phyloP scores from a whole-genome alignment of 2,797 vertebrate species.

The Peromyscus attwateri region DNA sequence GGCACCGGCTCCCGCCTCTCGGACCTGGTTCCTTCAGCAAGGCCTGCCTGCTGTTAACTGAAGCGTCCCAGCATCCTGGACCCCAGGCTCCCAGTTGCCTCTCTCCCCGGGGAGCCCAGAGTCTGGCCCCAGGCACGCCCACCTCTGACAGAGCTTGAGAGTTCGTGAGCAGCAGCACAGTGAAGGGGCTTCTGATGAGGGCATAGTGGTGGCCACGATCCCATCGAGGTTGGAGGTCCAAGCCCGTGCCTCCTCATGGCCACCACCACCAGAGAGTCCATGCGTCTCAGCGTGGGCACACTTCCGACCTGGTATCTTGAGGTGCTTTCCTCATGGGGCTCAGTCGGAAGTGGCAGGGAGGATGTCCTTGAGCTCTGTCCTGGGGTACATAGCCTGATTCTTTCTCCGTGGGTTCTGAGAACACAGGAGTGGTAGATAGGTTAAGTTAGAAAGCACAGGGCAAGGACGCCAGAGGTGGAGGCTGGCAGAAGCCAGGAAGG shows the following conservation, averaged over 20 bases:
- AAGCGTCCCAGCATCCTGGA: slow-evolving; percentile 28
- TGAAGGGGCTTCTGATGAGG: not conserved
- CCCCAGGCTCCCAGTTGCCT: not conserved
- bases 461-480: not conserved
- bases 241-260: not conserved
- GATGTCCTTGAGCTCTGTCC: slow-evolving; percentile 32
- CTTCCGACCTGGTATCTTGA: not conserved
- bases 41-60: slow-evolving; percentile 9
- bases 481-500: slow-evolving; percentile 27
- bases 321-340: slow-evolving; percentile 19
- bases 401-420: slow-evolving; percentile 18
- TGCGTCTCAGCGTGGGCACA: not conserved
- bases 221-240: not conserved
- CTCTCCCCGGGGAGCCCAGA: not conserved
- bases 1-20: not conserved
- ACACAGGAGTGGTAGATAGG: not conserved
- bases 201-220: not conserved
- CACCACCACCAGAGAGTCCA: slow-evolving; percentile 1
- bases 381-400: slow-evolving; percentile 22
- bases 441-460: not conserved
- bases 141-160: not conserved
- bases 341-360: slow-evolving; percentile 35
- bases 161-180: slow-evolving; percentile 43
- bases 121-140: not conserved
- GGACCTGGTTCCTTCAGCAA: slow-evolving; percentile 36